Percentiles rank a stretch among this genome's conserved stretches.
Evolutionary conservation across 2,797 vertebrate genomes (phyloP).

Genomic region (Pitangus sulphuratus): DNA sequence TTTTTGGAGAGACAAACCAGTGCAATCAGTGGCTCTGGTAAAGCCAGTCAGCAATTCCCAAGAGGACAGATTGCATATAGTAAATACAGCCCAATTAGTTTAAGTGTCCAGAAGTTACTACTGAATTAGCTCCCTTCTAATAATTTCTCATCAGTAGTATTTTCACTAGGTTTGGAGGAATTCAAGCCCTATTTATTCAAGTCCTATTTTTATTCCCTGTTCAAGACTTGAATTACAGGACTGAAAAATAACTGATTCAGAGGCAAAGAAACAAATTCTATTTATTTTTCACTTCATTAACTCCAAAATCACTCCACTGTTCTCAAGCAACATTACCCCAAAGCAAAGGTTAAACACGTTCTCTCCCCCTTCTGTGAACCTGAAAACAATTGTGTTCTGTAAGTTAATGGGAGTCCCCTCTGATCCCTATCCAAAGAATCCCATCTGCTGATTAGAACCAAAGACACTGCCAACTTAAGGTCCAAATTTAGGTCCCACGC

Average conservation of each 20-base stretch:
- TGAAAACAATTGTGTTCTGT: background rate
- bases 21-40: background rate
- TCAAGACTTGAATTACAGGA: background rate
- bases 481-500: background rate
- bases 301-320: background rate
- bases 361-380: background rate
- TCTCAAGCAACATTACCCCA: background rate
- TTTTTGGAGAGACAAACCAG: background rate
- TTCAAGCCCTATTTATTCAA: background rate
- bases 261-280: background rate
- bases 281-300: background rate
- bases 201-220: background rate
- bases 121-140: background rate
- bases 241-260: background rate
- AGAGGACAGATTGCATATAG: background rate
- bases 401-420: background rate
- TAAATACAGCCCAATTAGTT: background rate
- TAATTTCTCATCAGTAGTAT: background rate
- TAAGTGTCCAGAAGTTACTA: background rate
- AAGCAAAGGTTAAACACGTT: background rate
- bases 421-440: background rate
- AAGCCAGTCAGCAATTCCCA: background rate
- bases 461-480: background rate
- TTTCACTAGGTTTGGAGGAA: background rate
- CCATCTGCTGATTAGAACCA: background rate